These are phyloP conservation scores for Apostichopus californicus DNA, from an alignment of 35 echinoderm and acorn worm genomes.

Conservation along the genomic window DNA sequence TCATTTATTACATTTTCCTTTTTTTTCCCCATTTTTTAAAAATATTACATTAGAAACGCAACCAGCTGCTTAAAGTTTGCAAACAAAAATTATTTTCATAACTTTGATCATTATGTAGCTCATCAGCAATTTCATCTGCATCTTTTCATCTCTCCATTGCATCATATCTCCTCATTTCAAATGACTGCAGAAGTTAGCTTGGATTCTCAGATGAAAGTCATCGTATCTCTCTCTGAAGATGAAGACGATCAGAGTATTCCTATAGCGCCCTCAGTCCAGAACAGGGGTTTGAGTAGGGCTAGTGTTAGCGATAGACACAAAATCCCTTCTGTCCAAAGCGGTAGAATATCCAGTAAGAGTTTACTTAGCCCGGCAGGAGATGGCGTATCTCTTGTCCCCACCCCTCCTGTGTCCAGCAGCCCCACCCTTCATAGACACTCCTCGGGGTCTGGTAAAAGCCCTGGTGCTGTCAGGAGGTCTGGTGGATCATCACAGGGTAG, in stretches of 20 bases:
- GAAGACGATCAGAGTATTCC: slow-evolving; percentile 3
- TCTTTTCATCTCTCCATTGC: neutral
- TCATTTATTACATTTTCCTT: too few species aligned
- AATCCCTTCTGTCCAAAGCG: neutral
- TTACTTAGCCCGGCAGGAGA: neutral
- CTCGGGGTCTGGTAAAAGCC: neutral
- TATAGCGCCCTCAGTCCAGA: neutral
- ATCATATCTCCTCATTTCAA: neutral
- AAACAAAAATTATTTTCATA: neutral
- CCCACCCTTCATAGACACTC: neutral
- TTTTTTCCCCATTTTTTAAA: too few species aligned
- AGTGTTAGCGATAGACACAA: neutral
- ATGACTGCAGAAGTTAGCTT: neutral
- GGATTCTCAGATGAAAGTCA: slow-evolving; percentile 1
- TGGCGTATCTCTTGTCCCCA: neutral
- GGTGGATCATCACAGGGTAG: neutral
- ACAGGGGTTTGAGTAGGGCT: neutral
- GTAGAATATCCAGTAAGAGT: neutral
- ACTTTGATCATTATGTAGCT: neutral
- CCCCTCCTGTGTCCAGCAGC: neutral
- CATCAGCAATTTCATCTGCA: neutral
- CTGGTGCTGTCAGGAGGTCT: neutral
- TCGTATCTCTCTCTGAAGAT: slow-evolving; percentile 21
- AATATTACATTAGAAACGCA: too few species aligned
- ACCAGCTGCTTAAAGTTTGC: too few species aligned